Base-by-base conservation (phyloP, 2,797 vertebrate species). In the Darevskia nairensis region DNA sequence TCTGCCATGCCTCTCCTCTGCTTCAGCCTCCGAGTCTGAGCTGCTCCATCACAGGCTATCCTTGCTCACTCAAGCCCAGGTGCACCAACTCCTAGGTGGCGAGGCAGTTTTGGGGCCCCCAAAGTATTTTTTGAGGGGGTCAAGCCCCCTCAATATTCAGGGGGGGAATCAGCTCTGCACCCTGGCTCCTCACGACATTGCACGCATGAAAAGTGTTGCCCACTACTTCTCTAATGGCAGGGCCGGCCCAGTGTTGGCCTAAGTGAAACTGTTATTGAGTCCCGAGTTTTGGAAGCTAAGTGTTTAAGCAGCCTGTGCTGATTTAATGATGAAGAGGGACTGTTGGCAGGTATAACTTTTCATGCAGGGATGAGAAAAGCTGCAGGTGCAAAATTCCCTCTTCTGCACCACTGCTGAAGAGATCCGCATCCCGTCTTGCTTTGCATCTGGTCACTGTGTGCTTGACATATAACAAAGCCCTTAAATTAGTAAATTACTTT, bases 401-500 rank as follows among this genome's bases (percentile, higher is more conserved):
- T 68, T 80, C 46, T 83, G 21, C 8, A 23, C 10, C 46, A 32
- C 29, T 6, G 10, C 15, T 50, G 66, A 32, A 44, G 44, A 69
- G 74, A 83, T 29, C 61, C 59, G 6, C 23, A 64, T 69, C 44
- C n/a, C 78, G 15, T 21, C 21, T 80, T 79, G 10, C n/a, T 78
- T 77, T 71, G 15, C 8, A 32, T 79, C 50, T 79, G 46, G 27
- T 88, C 21, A 61, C 1, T 15, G 39, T 79, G 46, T 29, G 4
- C 29, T 88, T 79, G 50, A 15, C 61, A 13, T 77, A 89, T 64
- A 78, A 89, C 90, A 66, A 86, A 1, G 50, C 81, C 69, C 81
- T 29, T 78, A 55, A 41, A 21, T 50, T 25, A 88, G 69, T 86
- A 91, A 93, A 90, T 86, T 66, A 9, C 35, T 86, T 82, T 93